Percentiles rank a stretch among this genome's conserved stretches.
Evolutionary conservation across 2,113 vertebrate species (phyloP).

Genomic region (Pseudopodoces humilis): DNA sequence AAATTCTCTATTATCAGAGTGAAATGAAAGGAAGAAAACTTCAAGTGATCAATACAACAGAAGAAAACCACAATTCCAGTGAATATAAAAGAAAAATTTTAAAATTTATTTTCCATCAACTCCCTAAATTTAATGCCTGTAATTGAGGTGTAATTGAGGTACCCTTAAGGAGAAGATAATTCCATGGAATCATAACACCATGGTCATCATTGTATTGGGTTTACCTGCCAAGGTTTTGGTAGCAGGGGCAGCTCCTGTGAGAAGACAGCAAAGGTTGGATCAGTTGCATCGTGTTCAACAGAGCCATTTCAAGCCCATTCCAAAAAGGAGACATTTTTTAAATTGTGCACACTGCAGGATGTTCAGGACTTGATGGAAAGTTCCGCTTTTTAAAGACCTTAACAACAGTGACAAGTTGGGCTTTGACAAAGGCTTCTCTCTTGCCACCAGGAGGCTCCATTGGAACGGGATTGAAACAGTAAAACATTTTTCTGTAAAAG

Average conservation of each 20-base stretch:
- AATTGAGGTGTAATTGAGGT: neutral
- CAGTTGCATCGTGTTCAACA: neutral
- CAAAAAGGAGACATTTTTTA: neutral
- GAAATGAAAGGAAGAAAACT: neutral
- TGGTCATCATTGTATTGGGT: neutral
- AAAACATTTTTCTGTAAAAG: neutral
- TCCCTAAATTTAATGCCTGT: neutral
- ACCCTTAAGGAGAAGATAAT: neutral
- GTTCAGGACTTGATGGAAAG: neutral
- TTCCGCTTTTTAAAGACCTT: neutral
- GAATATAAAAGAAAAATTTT: constrained; percentile 5
- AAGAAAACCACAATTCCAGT: neutral
- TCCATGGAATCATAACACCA: neutral
- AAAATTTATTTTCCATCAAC: neutral
- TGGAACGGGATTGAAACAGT: neutral
- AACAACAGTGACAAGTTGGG: neutral
- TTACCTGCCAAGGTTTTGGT: neutral
- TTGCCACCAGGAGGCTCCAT: constrained; percentile 3
- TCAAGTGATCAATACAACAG: constrained; percentile 19
- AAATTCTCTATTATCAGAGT: neutral
- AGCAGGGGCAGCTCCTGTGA: neutral
- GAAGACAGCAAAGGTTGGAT: neutral
- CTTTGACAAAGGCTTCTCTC: neutral
- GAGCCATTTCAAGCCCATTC: neutral
- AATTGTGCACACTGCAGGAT: neutral